Percentiles rank a stretch among this genome's conserved stretches.
Evolutionary conservation across 2,888 invertebrate genomes (phyloP).

Genomic region (Trachelus stipa): DNA sequence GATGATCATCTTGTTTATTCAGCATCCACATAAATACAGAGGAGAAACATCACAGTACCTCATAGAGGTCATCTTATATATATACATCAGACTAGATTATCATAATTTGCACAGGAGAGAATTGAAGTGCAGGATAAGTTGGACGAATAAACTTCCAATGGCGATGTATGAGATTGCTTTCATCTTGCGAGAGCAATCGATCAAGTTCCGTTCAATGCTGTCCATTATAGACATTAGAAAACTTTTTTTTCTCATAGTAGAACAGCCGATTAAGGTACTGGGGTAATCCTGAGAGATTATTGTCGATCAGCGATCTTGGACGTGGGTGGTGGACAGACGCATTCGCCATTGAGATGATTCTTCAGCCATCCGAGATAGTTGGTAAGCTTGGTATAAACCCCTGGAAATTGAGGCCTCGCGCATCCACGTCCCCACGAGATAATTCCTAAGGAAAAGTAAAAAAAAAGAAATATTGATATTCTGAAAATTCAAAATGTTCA

Average conservation of each 20-base stretch:
- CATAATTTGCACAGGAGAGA: slow-evolving; percentile 1
- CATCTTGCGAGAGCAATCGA: neutral
- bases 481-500: neutral
- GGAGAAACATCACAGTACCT: slow-evolving; percentile 23
- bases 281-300: neutral
- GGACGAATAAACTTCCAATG: neutral
- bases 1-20: slow-evolving; percentile 5
- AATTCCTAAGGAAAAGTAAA: slow-evolving; percentile 69
- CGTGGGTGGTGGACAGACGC: slow-evolving; percentile 68
- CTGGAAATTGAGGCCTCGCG: slow-evolving; percentile 74
- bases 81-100: slow-evolving; percentile 51
- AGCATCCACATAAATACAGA: slow-evolving; percentile 11
- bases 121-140: neutral
- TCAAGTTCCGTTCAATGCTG: neutral
- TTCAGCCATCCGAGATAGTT: slow-evolving; percentile 74
- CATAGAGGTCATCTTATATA: slow-evolving; percentile 24
- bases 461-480: neutral
- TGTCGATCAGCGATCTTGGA: neutral
- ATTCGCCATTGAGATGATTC: slow-evolving; percentile 68
- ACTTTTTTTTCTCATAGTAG: neutral
- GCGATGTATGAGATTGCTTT: neutral
- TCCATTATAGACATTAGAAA: neutral
- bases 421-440: slow-evolving; percentile 85
- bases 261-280: neutral
- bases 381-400: slow-evolving; percentile 72